Conservation (phyloP, 2,888 invertebrate genomes). For the Ophion slaviceki region DNA sequence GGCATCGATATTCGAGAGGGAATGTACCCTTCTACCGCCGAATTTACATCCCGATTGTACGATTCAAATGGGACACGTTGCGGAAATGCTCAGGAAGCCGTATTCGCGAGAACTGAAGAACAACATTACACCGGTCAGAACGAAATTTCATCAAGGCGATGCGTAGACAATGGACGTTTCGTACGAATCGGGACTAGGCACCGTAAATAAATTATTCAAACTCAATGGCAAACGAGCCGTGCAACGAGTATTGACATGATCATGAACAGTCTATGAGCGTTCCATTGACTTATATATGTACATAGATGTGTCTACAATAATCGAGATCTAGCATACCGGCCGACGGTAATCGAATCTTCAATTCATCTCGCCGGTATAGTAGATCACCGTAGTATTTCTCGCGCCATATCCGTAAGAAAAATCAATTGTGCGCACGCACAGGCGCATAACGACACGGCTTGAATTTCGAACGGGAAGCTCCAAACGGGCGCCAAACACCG, state of each 20-base stretch:
- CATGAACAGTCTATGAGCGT: background rate
- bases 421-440: background rate
- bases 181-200: background rate
- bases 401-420: background rate
- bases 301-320: too few species aligned
- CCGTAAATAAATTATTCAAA: background rate
- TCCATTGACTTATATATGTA: too few species aligned
- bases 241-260: background rate
- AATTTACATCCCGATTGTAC: constrained; percentile 93
- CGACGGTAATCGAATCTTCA: too few species aligned
- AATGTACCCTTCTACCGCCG: constrained; percentile 91
- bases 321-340: too few species aligned
- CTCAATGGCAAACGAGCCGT: background rate
- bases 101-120: constrained; percentile 84
- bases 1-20: constrained; percentile 94
- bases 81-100: constrained; percentile 91
- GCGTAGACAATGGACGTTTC: constrained; percentile 50
- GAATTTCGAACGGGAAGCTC: constrained; percentile 13
- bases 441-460: constrained; percentile 20
- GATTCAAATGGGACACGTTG: constrained; percentile 95
- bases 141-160: constrained; percentile 82
- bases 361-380: too few species aligned
- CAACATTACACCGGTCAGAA: constrained; percentile 84
- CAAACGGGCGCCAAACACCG: background rate
- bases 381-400: too few species aligned